A percentile compares a stretch with the other conserved stretches of the same genome.
phyloP scores from a whole-genome alignment of 2,797 vertebrate species.

The Eupleurogrammus muticus region DNA sequence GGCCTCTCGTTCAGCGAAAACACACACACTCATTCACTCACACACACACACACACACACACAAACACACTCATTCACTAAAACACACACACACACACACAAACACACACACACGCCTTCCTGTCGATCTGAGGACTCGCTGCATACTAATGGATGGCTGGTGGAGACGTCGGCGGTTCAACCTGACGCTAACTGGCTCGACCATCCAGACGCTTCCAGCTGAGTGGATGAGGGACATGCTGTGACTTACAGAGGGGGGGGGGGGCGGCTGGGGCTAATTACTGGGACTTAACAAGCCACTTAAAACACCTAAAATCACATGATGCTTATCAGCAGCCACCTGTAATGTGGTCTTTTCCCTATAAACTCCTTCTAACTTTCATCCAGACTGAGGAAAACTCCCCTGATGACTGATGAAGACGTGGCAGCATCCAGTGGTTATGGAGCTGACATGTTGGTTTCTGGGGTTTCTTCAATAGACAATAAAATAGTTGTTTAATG shows the following conservation, averaged over 20 bases:
- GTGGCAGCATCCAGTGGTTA: not conserved
- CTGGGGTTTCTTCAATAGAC: too few species aligned
- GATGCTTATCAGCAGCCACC: slow-evolving; percentile 12
- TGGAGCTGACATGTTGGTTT: too few species aligned
- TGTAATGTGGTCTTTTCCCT: too few species aligned
- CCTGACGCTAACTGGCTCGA: slow-evolving; percentile 59
- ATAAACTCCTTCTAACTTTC: too few species aligned
- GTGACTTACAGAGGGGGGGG: slow-evolving; percentile 34
- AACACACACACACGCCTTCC: too few species aligned
- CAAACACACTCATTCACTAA: not conserved
- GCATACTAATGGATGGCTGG: slow-evolving; percentile 59
- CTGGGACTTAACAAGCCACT: slow-evolving; percentile 26
- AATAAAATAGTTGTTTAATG: too few species aligned
- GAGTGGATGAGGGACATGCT: slow-evolving; percentile 62
- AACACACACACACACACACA: too few species aligned
- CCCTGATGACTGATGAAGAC: too few species aligned
- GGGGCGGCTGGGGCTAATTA: slow-evolving; percentile 41
- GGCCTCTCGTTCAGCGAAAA: slow-evolving; percentile 62
- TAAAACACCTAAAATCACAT: slow-evolving; percentile 24
- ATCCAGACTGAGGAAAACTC: too few species aligned
- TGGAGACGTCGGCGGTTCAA: slow-evolving; percentile 60
- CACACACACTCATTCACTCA: slow-evolving; percentile 5
- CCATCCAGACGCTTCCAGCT: slow-evolving; percentile 59
- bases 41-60: too few species aligned
- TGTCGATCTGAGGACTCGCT: slow-evolving; percentile 55